Conservation (phyloP, 2,797 vertebrate species). For the Pipistrellus pipistrellus region DNA sequence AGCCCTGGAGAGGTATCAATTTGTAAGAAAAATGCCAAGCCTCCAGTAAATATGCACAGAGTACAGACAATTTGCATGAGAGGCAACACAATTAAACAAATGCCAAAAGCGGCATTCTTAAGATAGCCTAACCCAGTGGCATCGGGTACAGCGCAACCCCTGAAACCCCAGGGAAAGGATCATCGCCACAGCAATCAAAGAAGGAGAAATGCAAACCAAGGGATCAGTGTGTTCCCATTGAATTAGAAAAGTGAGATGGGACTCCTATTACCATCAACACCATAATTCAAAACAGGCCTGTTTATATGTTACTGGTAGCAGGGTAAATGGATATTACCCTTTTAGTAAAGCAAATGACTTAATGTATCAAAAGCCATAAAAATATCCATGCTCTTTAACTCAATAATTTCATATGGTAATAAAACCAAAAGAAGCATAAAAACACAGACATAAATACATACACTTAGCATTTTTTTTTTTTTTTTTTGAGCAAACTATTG, state of each 20-base stretch:
- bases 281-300: constrained; percentile 54
- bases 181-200: constrained; percentile 1
- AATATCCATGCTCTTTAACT: neutral
- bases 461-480: constrained; percentile 53
- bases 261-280: neutral
- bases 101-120: neutral
- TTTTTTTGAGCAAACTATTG: constrained; percentile 29
- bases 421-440: constrained; percentile 50
- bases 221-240: neutral
- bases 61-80: constrained; percentile 3
- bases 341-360: constrained; percentile 58
- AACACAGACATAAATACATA: neutral
- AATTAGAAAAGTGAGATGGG: constrained; percentile 26
- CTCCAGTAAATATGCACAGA: neutral
- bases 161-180: neutral
- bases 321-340: neutral
- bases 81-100: constrained; percentile 1
- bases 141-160: too few species aligned
- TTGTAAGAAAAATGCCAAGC: constrained; percentile 41
- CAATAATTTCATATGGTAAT: constrained; percentile 45
- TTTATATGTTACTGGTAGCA: neutral
- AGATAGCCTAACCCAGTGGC: too few species aligned
- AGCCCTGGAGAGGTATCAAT: neutral
- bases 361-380: constrained; percentile 54
- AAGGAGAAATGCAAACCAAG: constrained; percentile 20